Conservation (phyloP, 1,140 invertebrate species). For the Triops longicaudatus region DNA sequence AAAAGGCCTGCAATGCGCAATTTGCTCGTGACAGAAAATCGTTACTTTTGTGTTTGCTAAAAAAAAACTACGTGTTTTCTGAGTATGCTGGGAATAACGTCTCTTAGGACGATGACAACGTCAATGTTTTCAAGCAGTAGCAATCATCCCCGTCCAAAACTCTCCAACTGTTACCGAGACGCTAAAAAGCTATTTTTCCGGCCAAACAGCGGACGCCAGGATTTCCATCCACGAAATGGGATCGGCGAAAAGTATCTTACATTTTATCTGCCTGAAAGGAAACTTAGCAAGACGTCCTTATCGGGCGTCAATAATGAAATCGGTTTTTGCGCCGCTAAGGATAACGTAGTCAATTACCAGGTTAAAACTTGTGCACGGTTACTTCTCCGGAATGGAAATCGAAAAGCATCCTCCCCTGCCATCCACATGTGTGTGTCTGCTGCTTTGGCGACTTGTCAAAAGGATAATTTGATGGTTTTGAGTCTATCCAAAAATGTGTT, state of each 20-base stretch:
- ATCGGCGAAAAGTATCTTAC: too few species aligned
- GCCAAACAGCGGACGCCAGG: neutral
- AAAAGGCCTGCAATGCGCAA: slow-evolving; percentile 11
- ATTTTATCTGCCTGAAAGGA: neutral
- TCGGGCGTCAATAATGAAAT: neutral
- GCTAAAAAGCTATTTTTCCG: neutral
- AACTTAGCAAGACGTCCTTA: neutral
- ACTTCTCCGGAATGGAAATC: neutral
- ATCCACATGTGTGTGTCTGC: neutral
- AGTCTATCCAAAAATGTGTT: neutral
- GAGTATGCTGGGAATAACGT: neutral
- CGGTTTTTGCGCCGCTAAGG: neutral
- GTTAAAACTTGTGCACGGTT: neutral
- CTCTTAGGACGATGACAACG: slow-evolving; percentile 6
- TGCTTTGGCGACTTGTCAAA: slow-evolving; percentile 14
- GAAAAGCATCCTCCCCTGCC: neutral
- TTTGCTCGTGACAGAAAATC: slow-evolving; percentile 15
- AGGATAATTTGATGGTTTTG: slow-evolving; percentile 8
- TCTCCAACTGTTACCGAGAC: neutral
- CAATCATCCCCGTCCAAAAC: neutral
- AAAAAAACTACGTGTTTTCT: neutral
- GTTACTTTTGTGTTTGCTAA: neutral
- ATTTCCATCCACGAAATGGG: too few species aligned
- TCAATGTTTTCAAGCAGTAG: neutral
- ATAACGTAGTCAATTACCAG: neutral